Evolutionary conservation across 2,113 vertebrate species (phyloP), one percentile per base, ranked within the genome.

Genomic region (Melospiza melodia): DNA sequence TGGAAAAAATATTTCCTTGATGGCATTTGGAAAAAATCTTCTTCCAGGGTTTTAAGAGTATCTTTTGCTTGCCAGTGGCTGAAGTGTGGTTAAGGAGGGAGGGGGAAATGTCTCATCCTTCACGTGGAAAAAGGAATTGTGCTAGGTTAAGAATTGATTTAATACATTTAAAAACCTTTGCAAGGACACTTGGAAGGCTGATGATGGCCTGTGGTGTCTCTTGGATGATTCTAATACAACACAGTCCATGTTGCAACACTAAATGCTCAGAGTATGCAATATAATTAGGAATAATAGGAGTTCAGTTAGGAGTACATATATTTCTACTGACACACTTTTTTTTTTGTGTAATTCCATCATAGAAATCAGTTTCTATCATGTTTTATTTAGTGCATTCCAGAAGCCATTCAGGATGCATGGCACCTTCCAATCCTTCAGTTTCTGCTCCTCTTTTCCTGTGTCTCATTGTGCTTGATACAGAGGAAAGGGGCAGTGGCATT

Each of bases 41-140:
- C 51, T 87, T 91, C 51, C 30, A 71, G 85, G 67, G 33, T 87
- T 95, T 91, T 71, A 62, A 76, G 49, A 69, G 22, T 61, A 19
- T 94, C 61, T 91, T 91, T 81, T 71, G 6, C 67, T 90, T 97
- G 93, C 84, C 59, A 86, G 72, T 85, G 74, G 73, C 41, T 90
- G 46, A 62, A 88, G 44, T 90, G 74, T 87, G 84, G 59, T 89
- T 87, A 41, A 24, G 10, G 24, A 49, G 16, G 6, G 39, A 85
- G 63, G 24, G 33, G 16, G 63, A 77, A 93, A 67, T 54, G 16
- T 69, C 73, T 91, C 21, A 18, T 79, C 23, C 46, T 91, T 88
- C n/a, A 71, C 0, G 2, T 6, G 9, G 74, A 66, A 86, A 77
- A 88, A 80, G 33, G 63, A 61, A 30, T 51, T 80, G 23, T 55